Base-by-base conservation (phyloP, 2,888 invertebrate genomes). In the Pediacus dermestoides region DNA sequence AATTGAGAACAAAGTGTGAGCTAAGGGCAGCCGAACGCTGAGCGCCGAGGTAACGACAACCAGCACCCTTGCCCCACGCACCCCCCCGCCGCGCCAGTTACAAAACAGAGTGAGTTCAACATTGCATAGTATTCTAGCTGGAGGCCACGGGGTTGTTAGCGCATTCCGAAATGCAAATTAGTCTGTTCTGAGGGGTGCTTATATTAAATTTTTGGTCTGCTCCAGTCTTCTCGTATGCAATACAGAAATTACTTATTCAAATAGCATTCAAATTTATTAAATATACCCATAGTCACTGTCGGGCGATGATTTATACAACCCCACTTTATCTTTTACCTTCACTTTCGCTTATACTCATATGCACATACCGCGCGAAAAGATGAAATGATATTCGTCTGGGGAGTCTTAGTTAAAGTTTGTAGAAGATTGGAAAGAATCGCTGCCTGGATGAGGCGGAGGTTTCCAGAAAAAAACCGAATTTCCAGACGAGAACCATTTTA, bases 1-100 rank as follows among this genome's bases (percentile, higher is more conserved):
- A 60, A 57, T 58, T 57, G 56, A 55, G 59, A 58, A 60, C 58
- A 60, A 60, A 61, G 58, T 61, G 58, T 52, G 54, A 48, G 58
- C 49, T 49, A 42, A 35, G 42, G 53, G 54, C 47, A 42, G 34
- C 30, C 25, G 30, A 15, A 37, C 35, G 30, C 31, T 21, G 32
- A 27, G 36, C 38, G 28, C 34, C 35, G 38, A n/a, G n/a, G n/a
- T n/a, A n/a, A n/a, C n/a, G n/a, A n/a, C 37, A 38, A 36, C 30
- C 7, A 32, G 32, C 37, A 34, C 34, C 37, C 34, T 37, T 15
- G 23, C 23, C 23, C 9, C 10, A 10, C n/a, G n/a, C n/a, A n/a
- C n/a, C n/a, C n/a, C n/a, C n/a, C n/a, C n/a, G n/a, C n/a, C n/a
- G n/a, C n/a, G n/a, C n/a, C n/a, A n/a, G n/a, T n/a, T n/a, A n/a